Evolutionary conservation across 2,888 invertebrate species (phyloP).

Genomic region (Caenorhabditis wallacei): DNA sequence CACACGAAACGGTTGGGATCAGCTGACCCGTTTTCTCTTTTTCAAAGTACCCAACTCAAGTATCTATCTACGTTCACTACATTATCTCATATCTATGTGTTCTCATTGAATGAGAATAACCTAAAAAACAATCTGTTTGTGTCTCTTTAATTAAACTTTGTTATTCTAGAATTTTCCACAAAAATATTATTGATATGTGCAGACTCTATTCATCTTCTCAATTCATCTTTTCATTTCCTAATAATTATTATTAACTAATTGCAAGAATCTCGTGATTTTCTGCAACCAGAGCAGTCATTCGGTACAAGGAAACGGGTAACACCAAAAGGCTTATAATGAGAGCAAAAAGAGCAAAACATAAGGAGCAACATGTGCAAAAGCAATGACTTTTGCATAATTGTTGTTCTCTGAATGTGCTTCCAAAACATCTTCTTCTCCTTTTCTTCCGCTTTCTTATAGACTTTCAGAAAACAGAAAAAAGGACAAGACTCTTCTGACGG

Average conservation of each 20-base stretch:
- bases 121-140: conserved; percentile 27
- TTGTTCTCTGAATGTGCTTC: conserved; percentile 24
- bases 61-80: conserved; percentile 3
- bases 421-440: neutral
- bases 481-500: conserved; percentile 25
- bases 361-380: conserved; percentile 42
- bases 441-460: neutral
- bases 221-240: neutral
- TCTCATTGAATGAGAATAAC: too few relatives aligned
- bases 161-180: conserved; percentile 13
- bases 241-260: neutral
- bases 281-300: neutral
- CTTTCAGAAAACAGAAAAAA: conserved; percentile 24
- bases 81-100: too few relatives aligned
- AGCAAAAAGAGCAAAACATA: conserved; percentile 43
- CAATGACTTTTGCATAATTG: conserved; percentile 33
- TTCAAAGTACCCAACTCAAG: conserved; percentile 27
- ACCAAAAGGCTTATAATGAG: conserved; percentile 52
- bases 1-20: conserved; percentile 1
- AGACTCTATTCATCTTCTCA: neutral
- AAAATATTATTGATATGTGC: conserved; percentile 1
- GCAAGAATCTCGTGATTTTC: neutral
- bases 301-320: conserved; percentile 19
- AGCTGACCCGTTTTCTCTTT: conserved; percentile 27
- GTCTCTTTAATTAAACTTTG: conserved; percentile 36